A percentile compares a stretch with the other conserved stretches of the same genome.
phyloP scores from a whole-genome alignment of 1,140 invertebrate species.

The Temnothorax curvispinosus region DNA sequence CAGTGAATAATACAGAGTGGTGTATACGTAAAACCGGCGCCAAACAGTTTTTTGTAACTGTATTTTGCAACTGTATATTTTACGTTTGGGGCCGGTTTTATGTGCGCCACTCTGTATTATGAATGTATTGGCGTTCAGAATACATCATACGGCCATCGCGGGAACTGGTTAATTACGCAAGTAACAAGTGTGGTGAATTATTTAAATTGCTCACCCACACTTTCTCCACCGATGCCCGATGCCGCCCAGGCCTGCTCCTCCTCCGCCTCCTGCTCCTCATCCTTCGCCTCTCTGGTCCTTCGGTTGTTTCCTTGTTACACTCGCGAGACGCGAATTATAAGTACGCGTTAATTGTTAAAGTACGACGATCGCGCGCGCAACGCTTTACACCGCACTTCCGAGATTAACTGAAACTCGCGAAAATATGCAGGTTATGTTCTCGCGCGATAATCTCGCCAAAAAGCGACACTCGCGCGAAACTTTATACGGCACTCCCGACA shows the following conservation, averaged over 20 bases:
- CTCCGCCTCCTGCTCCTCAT: background rate
- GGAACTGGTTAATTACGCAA: background rate
- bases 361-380: background rate
- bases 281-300: background rate
- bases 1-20: background rate
- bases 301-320: background rate
- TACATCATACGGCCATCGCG: background rate
- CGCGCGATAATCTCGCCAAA: background rate
- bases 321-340: background rate
- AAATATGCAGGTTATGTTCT: background rate
- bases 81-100: too few species aligned
- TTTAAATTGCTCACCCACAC: background rate
- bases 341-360: background rate
- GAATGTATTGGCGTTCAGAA: background rate
- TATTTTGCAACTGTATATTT: too few species aligned
- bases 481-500: background rate
- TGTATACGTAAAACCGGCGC: too few species aligned
- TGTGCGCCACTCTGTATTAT: background rate
- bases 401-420: background rate
- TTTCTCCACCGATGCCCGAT: background rate
- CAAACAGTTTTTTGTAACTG: too few species aligned
- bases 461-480: background rate
- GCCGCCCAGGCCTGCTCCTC: background rate
- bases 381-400: background rate
- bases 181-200: background rate